A percentile compares a stretch with the other conserved stretches of the same genome.
These are phyloP conservation scores for Siderastrea radians DNA, from an alignment of 92 coral and sea anemone genomes.

Conservation along the genomic window DNA sequence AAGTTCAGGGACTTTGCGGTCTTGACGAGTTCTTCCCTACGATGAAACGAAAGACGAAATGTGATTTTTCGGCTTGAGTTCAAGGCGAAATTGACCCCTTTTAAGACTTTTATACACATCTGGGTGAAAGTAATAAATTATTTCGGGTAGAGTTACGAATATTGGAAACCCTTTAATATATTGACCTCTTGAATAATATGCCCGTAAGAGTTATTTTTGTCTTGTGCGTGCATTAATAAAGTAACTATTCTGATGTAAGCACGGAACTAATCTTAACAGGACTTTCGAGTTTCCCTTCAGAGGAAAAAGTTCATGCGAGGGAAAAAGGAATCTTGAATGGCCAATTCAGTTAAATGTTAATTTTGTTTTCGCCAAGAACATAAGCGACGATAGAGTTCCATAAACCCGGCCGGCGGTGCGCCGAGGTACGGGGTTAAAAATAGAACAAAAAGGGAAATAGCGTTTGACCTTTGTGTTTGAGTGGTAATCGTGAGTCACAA, in stretches of 20 bases:
- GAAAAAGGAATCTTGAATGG: no score
- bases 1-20: not conserved
- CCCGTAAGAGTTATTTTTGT: conserved; percentile 27
- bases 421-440: not conserved
- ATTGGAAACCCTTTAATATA: conserved; percentile 7
- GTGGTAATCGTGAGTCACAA: no score
- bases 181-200: not conserved
- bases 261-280: not conserved
- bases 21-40: not conserved
- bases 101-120: not conserved
- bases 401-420: no score
- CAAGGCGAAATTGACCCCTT: not conserved
- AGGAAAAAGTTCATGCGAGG: not conserved
- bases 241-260: not conserved
- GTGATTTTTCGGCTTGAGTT: not conserved
- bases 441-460: conserved; percentile 2
- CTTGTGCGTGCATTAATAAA: not conserved
- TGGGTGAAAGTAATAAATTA: not conserved
- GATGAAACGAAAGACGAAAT: not conserved
- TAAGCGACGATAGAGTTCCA: no score
- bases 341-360: no score
- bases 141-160: conserved; percentile 13
- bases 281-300: not conserved
- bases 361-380: no score
- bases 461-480: not conserved